Base-by-base conservation (phyloP, 1,140 invertebrate genomes). In the Luehdorfia chinensis region DNA sequence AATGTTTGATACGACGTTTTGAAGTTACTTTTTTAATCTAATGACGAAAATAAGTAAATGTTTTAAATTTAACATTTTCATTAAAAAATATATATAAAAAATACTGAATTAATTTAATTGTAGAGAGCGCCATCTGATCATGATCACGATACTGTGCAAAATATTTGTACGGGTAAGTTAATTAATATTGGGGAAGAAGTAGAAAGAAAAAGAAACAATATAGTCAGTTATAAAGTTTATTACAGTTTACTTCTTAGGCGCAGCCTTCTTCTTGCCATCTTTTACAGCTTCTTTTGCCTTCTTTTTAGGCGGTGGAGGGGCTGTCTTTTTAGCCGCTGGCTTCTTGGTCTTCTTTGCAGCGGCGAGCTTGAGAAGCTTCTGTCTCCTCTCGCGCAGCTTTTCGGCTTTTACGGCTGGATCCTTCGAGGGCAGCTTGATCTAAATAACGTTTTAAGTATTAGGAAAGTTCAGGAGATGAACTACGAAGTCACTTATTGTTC, bases 311-410 rank as follows among this genome's bases (percentile, higher is more conserved):
- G 66, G 75, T 1, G 55, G 80, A 0, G 63, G 76, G 1, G 55
- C 57, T 30, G 66, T 88, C 66, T 77, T 89, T 73, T 72, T 77
- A 1, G 55, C 59, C 34, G 77, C 87, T 0, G 87, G 71, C 37
- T 74, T 81, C 59, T 89, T 88, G 13, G 76, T 71, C 50, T 88
- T 89, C 66, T 91, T 91, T 1, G 88, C 74, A 27, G 88, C 88
- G 0, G 78, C 73, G 23, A 89, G 87, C 47, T 89, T 80, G 8
- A 90, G 86, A 9, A 87, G 85, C 28, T 87, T 88, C 4, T 67
- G 81, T 18, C 91, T 84, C 41, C 70, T 87, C 30, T 88, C 85
- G 9, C 87, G 81, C 5, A 90, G 73, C 39, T 87, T 88, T 28
- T 89, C 68, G 0, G 88, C 84, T 33, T 84, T 87, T n/a, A 89